Conservation (phyloP, 2,113 vertebrate genomes). For the Erythrocercus mccallii region DNA sequence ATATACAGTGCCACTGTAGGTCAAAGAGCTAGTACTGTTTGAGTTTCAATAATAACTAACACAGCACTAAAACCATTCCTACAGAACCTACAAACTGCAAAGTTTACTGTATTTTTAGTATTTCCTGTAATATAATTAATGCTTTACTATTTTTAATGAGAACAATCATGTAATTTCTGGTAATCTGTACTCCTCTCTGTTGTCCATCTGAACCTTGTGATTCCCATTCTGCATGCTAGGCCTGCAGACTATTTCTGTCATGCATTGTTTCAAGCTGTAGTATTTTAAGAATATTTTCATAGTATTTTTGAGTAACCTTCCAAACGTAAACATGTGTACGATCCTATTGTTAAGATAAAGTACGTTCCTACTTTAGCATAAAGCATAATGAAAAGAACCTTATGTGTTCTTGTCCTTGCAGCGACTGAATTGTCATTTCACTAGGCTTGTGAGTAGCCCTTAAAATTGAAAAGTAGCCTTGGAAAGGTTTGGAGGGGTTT, state of each 20-base stretch:
- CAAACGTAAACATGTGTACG: neutral
- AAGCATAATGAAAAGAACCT: neutral
- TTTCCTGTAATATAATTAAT: slow-evolving; percentile 22
- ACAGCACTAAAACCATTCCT: neutral
- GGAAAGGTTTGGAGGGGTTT: neutral
- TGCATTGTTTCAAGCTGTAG: neutral
- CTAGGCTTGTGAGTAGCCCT: neutral
- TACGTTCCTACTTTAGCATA: neutral
- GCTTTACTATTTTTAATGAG: slow-evolving; percentile 36
- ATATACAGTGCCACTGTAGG: neutral
- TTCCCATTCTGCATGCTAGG: neutral
- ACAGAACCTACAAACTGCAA: neutral
- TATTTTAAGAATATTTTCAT: slow-evolving; percentile 29
- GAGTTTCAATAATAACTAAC: neutral
- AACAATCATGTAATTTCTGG: slow-evolving; percentile 9
- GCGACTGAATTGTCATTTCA: neutral
- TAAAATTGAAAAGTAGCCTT: neutral
- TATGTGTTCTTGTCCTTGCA: neutral
- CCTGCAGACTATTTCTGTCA: slow-evolving; percentile 17
- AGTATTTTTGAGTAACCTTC: slow-evolving; percentile 45
- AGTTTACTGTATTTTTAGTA: slow-evolving; percentile 16
- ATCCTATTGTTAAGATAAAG: neutral
- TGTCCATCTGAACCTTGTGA: neutral
- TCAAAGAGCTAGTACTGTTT: neutral
- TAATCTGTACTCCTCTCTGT: neutral